phyloP scores from a whole-genome alignment of 1,140 invertebrate genomes.

The Drosophila gunungcola region DNA sequence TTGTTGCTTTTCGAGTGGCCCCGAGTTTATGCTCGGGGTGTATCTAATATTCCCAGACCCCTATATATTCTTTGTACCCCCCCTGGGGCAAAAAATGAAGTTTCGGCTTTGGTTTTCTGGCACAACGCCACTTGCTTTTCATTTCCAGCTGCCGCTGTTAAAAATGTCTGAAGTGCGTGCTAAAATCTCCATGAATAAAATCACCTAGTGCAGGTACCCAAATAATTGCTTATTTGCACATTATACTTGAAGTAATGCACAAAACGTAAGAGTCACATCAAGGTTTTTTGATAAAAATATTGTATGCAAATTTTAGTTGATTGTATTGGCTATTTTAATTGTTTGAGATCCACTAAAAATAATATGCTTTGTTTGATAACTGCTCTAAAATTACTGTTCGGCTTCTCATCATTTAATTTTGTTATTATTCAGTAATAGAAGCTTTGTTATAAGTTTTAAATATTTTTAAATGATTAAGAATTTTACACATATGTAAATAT shows the following conservation, averaged over 20 bases:
- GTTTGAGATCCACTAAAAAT: no score
- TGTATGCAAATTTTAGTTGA: no score
- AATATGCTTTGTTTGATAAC: no score
- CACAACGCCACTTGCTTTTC: conserved; percentile 72
- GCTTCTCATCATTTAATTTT: neutral
- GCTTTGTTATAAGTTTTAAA: no score
- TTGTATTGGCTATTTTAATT: no score
- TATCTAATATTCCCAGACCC: neutral
- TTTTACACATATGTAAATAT: no score
- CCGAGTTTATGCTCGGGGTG: neutral
- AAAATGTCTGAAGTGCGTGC: conserved; percentile 45
- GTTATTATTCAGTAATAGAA: no score
- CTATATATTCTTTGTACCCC: conserved; percentile 14
- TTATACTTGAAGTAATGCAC: conserved; percentile 6
- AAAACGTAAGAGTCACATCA: neutral
- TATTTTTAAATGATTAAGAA: no score
- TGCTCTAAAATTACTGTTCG: no score
- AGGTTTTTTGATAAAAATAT: neutral
- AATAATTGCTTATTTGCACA: conserved; percentile 51
- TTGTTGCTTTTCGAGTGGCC: conserved; percentile 38
- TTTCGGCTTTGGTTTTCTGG: conserved; percentile 48
- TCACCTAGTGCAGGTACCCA: conserved; percentile 1
- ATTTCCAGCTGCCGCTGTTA: conserved; percentile 49
- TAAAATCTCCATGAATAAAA: conserved; percentile 48
- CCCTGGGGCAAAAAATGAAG: conserved; percentile 27